Evolutionary conservation across 1,140 invertebrate genomes (phyloP).

Genomic region (Steinernema feltiae): DNA sequence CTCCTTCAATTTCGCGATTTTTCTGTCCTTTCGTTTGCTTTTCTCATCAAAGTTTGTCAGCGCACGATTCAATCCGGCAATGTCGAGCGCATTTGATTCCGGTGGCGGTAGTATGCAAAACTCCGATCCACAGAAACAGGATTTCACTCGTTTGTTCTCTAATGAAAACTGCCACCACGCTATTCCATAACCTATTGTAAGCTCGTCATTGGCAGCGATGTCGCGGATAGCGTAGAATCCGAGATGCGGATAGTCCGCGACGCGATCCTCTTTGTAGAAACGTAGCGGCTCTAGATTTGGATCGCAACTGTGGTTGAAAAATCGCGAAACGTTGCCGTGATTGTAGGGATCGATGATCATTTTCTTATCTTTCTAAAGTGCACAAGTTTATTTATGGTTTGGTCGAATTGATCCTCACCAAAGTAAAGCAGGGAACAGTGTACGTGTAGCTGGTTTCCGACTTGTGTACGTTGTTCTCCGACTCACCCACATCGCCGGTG

Average conservation of each 20-base stretch:
- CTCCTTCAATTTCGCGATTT: no score
- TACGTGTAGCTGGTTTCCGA: background rate
- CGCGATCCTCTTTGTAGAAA: background rate
- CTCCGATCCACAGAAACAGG: background rate
- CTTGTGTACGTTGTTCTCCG: background rate
- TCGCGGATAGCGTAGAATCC: background rate
- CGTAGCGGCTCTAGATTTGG: background rate
- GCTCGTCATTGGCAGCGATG: background rate
- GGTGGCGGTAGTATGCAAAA: no score
- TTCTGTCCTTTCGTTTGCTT: no score
- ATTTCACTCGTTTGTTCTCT: background rate
- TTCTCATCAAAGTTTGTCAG: no score
- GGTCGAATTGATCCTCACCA: no score
- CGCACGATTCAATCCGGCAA: no score
- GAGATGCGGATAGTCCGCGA: background rate
- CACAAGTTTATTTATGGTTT: background rate
- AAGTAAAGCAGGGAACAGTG: background rate
- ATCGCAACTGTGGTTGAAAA: background rate
- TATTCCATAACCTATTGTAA: background rate
- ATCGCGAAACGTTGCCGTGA: background rate
- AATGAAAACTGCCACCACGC: background rate
- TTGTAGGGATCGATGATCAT: background rate
- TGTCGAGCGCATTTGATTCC: no score
- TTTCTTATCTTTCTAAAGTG: background rate
- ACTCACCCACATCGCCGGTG: background rate